Conservation (phyloP, 2,797 vertebrate genomes). For the Luscinia megarhynchos region DNA sequence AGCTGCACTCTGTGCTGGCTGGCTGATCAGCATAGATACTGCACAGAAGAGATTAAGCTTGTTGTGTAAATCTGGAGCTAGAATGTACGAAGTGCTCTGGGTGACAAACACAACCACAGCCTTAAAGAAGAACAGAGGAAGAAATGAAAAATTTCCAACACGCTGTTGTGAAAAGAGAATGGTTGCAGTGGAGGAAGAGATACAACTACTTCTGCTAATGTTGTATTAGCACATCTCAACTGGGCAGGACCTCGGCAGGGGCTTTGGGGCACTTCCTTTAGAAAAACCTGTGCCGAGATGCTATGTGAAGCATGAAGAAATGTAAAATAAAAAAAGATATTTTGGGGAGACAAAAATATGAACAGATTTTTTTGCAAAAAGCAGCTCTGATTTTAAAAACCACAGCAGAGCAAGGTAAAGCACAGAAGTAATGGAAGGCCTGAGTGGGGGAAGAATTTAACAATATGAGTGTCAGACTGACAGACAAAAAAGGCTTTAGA, state of each 20-base stretch:
- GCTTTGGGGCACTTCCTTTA: background rate
- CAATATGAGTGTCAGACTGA: background rate
- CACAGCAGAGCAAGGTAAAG: background rate
- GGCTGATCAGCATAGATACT: background rate
- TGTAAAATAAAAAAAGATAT: background rate
- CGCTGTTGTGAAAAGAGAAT: background rate
- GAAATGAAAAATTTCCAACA: background rate
- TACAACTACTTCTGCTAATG: rapidly evolving
- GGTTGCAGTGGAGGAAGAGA: background rate
- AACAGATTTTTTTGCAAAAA: background rate
- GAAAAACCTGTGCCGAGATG: background rate
- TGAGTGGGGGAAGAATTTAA: background rate
- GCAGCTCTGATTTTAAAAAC: background rate
- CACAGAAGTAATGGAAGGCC: background rate
- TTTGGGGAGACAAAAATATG: background rate
- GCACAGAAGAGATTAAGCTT: background rate
- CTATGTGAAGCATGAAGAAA: background rate
- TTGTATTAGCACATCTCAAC: rapidly evolving
- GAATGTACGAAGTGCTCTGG: background rate
- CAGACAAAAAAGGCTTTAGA: background rate
- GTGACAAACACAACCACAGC: background rate
- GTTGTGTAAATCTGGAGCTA: slow-evolving; percentile 21
- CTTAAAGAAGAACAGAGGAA: background rate
- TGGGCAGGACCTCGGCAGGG: background rate
- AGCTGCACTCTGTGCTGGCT: background rate